A percentile compares a stretch with the other conserved stretches of the same genome.
These are phyloP conservation scores for Brenthis daphne DNA, from an alignment of 2,888 invertebrate genomes.

Conservation along the genomic window DNA sequence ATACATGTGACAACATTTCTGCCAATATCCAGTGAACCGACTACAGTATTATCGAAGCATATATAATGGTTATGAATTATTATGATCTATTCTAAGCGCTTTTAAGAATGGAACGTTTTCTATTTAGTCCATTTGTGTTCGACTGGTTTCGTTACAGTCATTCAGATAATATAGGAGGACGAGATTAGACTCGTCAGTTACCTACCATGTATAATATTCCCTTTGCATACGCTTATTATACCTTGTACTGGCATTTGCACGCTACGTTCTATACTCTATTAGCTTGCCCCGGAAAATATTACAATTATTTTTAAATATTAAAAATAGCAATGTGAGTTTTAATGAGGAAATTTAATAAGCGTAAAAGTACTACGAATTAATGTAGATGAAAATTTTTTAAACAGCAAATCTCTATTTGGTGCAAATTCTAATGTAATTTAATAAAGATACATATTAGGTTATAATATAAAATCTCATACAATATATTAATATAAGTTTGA, in stretches of 20 bases:
- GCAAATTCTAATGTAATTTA: too few relatives aligned
- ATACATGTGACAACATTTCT: neutral
- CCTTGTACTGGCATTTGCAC: neutral
- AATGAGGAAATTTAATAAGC: too few relatives aligned
- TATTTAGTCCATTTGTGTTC: conserved; percentile 46
- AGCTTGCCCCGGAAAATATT: too few relatives aligned
- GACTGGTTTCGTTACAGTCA: conserved; percentile 37
- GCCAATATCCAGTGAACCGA: conserved; percentile 42
- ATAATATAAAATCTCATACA: too few relatives aligned
- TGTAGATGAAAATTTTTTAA: too few relatives aligned
- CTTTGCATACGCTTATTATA: conserved; percentile 15
- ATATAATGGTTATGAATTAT: conserved; percentile 76
- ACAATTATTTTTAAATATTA: too few relatives aligned
- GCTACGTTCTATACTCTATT: too few relatives aligned
- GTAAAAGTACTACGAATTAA: too few relatives aligned
- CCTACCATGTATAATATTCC: conserved; percentile 14
- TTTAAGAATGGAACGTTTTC: conserved; percentile 63
- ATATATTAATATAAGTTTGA: too few relatives aligned
- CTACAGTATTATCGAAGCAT: conserved; percentile 60
- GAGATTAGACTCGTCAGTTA: conserved; percentile 35
- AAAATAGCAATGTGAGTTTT: too few relatives aligned
- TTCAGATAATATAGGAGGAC: conserved; percentile 41
- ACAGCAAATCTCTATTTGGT: too few relatives aligned
- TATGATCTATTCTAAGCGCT: conserved; percentile 72
- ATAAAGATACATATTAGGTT: too few relatives aligned